Evolutionary conservation across 2,888 invertebrate genomes (phyloP), one percentile per base, ranked within the genome.

Genomic region (Alsophila aescularia): DNA sequence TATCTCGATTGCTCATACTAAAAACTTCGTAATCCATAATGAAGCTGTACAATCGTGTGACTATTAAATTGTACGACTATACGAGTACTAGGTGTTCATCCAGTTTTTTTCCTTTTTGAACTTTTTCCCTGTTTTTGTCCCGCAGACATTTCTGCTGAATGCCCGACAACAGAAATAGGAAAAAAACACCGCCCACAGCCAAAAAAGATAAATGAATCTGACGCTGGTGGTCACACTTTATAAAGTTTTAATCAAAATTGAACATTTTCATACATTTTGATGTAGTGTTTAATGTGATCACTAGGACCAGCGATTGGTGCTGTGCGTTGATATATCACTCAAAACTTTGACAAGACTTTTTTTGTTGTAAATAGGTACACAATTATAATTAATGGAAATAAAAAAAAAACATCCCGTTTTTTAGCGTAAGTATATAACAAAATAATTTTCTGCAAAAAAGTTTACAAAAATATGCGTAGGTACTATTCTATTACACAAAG

Each of bases 191-290:
- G 27, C 42, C 55, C 50, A 27, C 44, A 62, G 65, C 53, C 64
- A 69, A 73, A 77, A 80, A 83, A 83, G 79, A 83, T 82, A 79
- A 80, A 82, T 82, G 77, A 82, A 81, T 81, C 71, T 72, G 62
- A 14, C 45, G 55, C 41, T 62, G 56, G 59, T 65, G 58, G 58
- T 66, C 70, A 41, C 67, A 69, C 69, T 66, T 73, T 72, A 68
- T 65, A 68, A 79, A 82, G 75, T 79, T 81, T 81, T 80, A 75
- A 79, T 80, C 77, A 77, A 79, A 78, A 79, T 73, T 79, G 70
- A 60, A 72, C n/a, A n/a, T n/a, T n/a, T n/a, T n/a, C n/a, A n/a
- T 52, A 52, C 39, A 51, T 49, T 43, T 32, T 44, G 43, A 55
- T 44, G 44, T 29, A 24, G 12, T 13, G 21, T 4, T 13, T 9